Evolutionary conservation across 1,140 invertebrate genomes (phyloP), one percentile per base, ranked within the genome.

Genomic region (Ceratina calcarata): DNA sequence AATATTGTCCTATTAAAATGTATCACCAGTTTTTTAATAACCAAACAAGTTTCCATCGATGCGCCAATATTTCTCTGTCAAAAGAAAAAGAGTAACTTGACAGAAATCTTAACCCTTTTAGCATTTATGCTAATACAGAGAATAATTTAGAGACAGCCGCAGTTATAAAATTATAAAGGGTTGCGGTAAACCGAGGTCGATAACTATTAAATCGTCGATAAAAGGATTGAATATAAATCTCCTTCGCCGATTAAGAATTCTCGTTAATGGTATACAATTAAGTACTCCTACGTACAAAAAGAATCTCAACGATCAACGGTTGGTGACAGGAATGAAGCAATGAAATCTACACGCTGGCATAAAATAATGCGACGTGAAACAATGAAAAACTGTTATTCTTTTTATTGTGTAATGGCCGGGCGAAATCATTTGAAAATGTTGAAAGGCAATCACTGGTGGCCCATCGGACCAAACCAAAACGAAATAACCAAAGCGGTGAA

Each of bases 261-360:
- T 72, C 18, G 57, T 72, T 72, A 72, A 72, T 61, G 62, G 58
- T 49, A 72, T 60, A 61, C 69, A 72, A 70, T 37, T 37, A 45
- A 72, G 58, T 49, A 18, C 18, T 16, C 16, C 49, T 49, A 22
- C 12, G 57, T n/a, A 51, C 49, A 71, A 37, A 27, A 55, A 12
- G 1, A 4, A 0, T 27, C 10, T 22, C 18, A 8, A 37, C 15
- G 8, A 58, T 20, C 32, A 22, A 27, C 2, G 16, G 37, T 10
- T 12, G 6, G 16, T 37, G 27, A n/a, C 1, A 37, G n/a, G 16
- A 20, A 16, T 4, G 27, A 4, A 4, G 15, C 20, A 55, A 68
- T 53, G 8, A 68, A 53, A 27, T 53, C 20, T 15, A 20, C 0
- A 13, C 22, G 6, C 18, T 49, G 12, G 8, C 22, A 58, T 4